phyloP scores from a whole-genome alignment of 2,797 vertebrate species.

The Scleropages formosus region DNA sequence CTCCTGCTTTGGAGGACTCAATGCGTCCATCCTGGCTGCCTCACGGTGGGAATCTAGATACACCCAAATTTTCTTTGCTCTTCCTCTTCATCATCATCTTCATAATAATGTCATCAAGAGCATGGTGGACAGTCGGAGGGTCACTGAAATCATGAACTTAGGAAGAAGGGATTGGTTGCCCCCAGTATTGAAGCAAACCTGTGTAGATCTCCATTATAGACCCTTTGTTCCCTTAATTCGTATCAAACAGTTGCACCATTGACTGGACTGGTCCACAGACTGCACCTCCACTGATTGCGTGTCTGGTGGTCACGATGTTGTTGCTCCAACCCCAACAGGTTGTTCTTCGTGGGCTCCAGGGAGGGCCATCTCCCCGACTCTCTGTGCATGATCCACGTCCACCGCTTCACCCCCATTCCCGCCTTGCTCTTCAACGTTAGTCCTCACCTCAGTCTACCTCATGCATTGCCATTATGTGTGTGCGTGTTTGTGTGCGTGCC shows the following conservation, averaged over 20 bases:
- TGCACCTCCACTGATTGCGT: slow-evolving; percentile 13
- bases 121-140: neutral
- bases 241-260: too few relatives aligned
- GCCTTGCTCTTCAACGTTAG: slow-evolving; percentile 90
- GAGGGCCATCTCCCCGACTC: slow-evolving; percentile 88
- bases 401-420: slow-evolving; percentile 81
- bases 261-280: too few relatives aligned
- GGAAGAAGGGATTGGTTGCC: neutral
- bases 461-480: neutral
- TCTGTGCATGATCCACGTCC: slow-evolving; percentile 86
- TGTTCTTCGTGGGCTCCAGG: slow-evolving; percentile 90
- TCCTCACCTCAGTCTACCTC: slow-evolving; percentile 29
- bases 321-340: slow-evolving; percentile 54
- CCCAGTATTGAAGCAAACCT: too few relatives aligned
- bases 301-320: neutral
- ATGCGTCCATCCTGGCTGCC: slow-evolving; percentile 86
- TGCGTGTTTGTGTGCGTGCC: neutral
- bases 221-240: too few relatives aligned
- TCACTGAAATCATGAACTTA: neutral
- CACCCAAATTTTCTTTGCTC: neutral
- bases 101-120: neutral
- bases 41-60: slow-evolving; percentile 69
- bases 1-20: slow-evolving; percentile 89
- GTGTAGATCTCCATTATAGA: too few relatives aligned
- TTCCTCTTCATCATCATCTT: neutral